Base-by-base conservation (phyloP, 2,888 invertebrate genomes). In the Cephonodes hylas region DNA sequence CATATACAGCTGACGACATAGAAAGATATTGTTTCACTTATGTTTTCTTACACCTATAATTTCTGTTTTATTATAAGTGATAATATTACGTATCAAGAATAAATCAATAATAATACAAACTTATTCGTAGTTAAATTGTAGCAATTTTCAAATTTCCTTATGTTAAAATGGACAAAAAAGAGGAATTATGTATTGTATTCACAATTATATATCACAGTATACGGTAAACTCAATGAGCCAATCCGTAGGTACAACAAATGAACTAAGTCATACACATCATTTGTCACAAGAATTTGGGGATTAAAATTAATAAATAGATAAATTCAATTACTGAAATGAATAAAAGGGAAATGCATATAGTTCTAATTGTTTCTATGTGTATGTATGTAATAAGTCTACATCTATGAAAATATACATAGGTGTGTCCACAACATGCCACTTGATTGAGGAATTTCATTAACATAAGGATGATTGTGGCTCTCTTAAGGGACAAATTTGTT, bases 321-420 rank as follows among this genome's bases (percentile, higher is more conserved):
- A 62, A 63, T 62, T 59, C 66, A 46, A 23, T 25, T 53, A 53
- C 53, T 69, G 68, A 76, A 77, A 80, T 74, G 67, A 64, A 69
- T 67, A 72, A 81, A 80, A 81, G 82, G 82, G 80, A 70, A 75
- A 86, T 85, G 86, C 83, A 82, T 76, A 81, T 84, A 69, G 75
- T 76, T 78, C 87, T 88, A 88, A 31, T 53, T 53, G 18, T 53
- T 0, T 18, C 53, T 53, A 53, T 53, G 53, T 53, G 53, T 53
- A 53, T 31, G 31, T 53, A 53, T 53, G 18, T 48, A 48, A 53
- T 31, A 18, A 45, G 31, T 53, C 53, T 53, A 59, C 58, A 80
- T 77, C 80, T 83, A 81, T 80, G 67, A 69, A 79, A 68, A 79
- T 73, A 76, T 70, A 64, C 76, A 75, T 72, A 76, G 71, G 73